Percentiles rank a stretch among this genome's conserved stretches.
Conservation (phyloP, 2,888 invertebrate species). For the Tipula unca region DNA sequence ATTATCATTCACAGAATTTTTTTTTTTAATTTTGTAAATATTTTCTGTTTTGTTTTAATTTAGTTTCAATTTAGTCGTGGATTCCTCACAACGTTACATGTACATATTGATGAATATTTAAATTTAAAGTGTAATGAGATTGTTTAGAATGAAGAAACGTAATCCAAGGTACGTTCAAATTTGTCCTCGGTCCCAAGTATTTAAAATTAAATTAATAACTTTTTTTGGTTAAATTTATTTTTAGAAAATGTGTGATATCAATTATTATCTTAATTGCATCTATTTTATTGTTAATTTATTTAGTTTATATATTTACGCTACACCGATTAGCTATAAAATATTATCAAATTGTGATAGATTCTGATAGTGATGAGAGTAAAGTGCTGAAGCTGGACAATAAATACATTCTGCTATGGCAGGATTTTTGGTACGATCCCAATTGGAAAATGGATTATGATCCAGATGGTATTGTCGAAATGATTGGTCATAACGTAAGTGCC, state of each 20-base stretch:
- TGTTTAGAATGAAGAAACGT: not conserved
- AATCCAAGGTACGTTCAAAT: not conserved
- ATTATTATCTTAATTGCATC: not conserved
- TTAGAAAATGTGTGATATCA: not conserved
- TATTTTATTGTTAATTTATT: not conserved
- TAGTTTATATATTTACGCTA: not conserved
- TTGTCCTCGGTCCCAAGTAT: not conserved
- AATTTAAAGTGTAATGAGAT: not conserved
- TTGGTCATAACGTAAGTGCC: not conserved
- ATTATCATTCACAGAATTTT: not conserved
- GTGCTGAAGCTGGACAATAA: not conserved
- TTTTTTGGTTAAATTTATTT: not conserved
- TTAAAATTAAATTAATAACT: not conserved
- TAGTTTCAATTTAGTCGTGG: not conserved
- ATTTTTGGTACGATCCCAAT: not conserved
- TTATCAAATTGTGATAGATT: too few species aligned
- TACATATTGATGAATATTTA: not conserved
- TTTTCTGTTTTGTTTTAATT: not conserved
- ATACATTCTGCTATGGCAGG: constrained; percentile 15
- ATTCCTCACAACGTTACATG: not conserved
- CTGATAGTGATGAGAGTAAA: not conserved
- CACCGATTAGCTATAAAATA: too few species aligned
- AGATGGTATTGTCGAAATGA: not conserved
- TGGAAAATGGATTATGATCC: not conserved
- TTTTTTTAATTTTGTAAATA: not conserved